Percentiles rank a stretch among this genome's conserved stretches.
These are phyloP conservation scores for Montipora capitata DNA, from an alignment of 92 coral and sea anemone species.

Conservation along the genomic window DNA sequence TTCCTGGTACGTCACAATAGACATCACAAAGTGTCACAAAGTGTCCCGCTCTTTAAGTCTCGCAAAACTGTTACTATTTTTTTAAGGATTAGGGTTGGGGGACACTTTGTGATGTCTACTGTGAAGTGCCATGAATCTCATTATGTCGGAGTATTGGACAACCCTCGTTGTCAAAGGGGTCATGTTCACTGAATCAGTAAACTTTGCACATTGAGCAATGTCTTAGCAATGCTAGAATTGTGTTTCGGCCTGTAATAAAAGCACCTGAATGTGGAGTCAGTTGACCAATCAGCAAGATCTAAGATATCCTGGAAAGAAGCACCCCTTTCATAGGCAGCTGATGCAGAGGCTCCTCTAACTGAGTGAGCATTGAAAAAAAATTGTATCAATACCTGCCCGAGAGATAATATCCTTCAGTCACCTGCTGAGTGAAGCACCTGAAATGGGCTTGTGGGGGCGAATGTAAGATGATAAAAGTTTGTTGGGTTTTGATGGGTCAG, in stretches of 20 bases:
- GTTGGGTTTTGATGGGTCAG: conserved; percentile 52
- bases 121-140: too few species aligned
- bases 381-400: conserved; percentile 60
- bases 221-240: conserved; percentile 20
- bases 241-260: conserved; percentile 61
- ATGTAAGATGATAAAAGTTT: conserved; percentile 61
- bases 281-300: conserved; percentile 61
- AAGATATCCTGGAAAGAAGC: conserved; percentile 40
- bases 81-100: too few species aligned
- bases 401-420: conserved; percentile 65
- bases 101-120: too few species aligned
- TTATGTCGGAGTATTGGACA: too few species aligned
- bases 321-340: conserved; percentile 47
- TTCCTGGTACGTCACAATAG: too few species aligned
- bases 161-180: too few species aligned
- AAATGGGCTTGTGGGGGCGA: conserved; percentile 72
- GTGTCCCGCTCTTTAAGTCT: too few species aligned
- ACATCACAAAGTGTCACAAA: too few species aligned
- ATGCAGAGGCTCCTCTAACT: conserved; percentile 47
- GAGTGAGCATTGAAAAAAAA: conserved; percentile 69
- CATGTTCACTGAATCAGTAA: conserved; percentile 12
- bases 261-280: conserved; percentile 53
- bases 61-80: too few species aligned
- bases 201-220: conserved; percentile 13
- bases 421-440: conserved; percentile 64